Evolutionary conservation across 2,113 vertebrate species (phyloP).

Genomic region (Atractosteus spatula): DNA sequence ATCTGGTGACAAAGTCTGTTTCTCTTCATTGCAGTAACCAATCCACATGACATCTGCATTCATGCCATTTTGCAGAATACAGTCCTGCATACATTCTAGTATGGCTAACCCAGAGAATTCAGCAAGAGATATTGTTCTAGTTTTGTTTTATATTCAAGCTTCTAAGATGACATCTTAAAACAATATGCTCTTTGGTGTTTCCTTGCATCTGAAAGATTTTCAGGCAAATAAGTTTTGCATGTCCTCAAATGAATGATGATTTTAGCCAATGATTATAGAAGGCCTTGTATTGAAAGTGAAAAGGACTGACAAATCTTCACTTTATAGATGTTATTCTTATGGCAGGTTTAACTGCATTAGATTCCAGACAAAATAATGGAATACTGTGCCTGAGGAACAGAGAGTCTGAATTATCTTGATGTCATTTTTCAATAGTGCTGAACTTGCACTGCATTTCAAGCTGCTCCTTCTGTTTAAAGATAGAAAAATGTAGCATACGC

Average conservation of each 20-base stretch:
- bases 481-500: too few relatives aligned
- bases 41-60: neutral
- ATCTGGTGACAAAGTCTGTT: slow-evolving; percentile 15
- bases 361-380: neutral
- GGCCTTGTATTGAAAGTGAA: neutral
- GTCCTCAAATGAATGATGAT: neutral
- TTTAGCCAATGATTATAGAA: neutral
- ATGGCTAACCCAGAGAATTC: too few relatives aligned
- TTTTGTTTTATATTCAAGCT: too few relatives aligned
- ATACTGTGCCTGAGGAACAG: too few relatives aligned
- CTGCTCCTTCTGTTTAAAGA: too few relatives aligned
- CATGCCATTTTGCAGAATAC: too few relatives aligned
- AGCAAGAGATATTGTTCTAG: too few relatives aligned
- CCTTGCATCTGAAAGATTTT: too few relatives aligned
- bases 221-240: neutral
- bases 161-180: too few relatives aligned
- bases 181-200: too few relatives aligned
- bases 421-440: neutral
- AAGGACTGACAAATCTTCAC: neutral
- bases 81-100: too few relatives aligned
- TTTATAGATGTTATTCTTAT: slow-evolving; percentile 2
- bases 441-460: neutral
- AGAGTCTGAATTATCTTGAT: neutral
- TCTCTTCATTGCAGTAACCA: neutral
- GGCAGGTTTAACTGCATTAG: neutral